These are phyloP conservation scores for Odontomyia ornata DNA, from an alignment of 2,888 invertebrate species.

Conservation along the genomic window DNA sequence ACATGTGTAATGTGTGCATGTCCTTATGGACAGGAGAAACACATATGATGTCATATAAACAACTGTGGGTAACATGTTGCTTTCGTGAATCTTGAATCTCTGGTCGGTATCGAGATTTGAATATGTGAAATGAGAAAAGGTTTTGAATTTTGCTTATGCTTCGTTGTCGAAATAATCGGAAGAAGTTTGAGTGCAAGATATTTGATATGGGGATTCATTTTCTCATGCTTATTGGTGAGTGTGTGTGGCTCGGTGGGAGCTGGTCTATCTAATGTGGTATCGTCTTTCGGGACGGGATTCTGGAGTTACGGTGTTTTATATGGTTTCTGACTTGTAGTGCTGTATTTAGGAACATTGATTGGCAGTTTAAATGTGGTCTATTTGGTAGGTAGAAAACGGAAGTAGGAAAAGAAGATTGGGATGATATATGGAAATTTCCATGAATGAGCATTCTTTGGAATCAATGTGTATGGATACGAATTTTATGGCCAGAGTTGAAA, in stretches of 20 bases:
- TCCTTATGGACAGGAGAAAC: conserved; percentile 63
- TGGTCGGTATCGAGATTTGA: conserved; percentile 50
- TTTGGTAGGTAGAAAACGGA: not conserved
- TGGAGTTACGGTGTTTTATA: conserved; percentile 10
- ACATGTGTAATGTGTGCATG: conserved; percentile 65
- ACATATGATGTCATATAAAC: conserved; percentile 64
- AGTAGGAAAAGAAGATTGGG: no score
- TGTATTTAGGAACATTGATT: conserved; percentile 36
- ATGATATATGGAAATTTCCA: no score
- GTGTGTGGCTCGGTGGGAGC: conserved; percentile 1
- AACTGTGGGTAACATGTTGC: conserved; percentile 53
- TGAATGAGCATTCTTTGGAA: no score
- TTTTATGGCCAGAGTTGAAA: no score
- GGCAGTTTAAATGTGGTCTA: conserved; percentile 39
- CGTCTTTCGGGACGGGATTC: conserved; percentile 20
- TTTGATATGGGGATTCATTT: conserved; percentile 28
- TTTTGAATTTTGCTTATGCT: conserved; percentile 48
- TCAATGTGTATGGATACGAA: no score
- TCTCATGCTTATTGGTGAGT: conserved; percentile 30
- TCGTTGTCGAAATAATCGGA: conserved; percentile 39
- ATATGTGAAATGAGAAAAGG: conserved; percentile 48
- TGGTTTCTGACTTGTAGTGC: conserved; percentile 36
- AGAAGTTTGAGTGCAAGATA: conserved; percentile 29
- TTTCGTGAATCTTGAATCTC: conserved; percentile 50
- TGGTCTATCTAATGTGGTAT: not conserved